Conservation (phyloP, 2,797 vertebrate species). For the Lycodopsis pacificus region DNA sequence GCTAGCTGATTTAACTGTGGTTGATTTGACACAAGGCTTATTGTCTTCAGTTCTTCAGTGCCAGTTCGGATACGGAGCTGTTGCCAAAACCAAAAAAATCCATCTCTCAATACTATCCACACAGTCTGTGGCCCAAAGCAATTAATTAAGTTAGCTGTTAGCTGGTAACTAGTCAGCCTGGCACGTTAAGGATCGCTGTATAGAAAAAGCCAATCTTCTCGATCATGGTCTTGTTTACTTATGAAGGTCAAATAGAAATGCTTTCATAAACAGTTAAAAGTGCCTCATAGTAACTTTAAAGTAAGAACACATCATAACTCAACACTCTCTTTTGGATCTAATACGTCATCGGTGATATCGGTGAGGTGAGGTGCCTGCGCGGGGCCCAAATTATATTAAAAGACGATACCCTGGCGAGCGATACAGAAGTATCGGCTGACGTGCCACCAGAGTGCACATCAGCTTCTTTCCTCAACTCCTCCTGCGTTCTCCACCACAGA, state of each 20-base stretch:
- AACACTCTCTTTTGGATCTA: not conserved
- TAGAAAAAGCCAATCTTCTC: not conserved
- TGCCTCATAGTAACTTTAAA: not conserved
- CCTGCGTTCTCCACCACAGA: not conserved
- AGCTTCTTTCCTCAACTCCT: not conserved
- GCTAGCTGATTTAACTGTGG: not conserved
- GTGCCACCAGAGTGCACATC: not conserved
- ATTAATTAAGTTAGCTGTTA: not conserved
- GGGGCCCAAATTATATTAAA: not conserved
- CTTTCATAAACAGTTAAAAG: not conserved
- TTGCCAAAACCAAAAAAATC: not conserved
- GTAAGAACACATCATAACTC: not conserved
- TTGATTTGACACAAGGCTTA: not conserved
- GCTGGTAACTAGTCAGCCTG: not conserved
- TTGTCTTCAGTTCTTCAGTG: not conserved
- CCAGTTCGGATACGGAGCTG: not conserved
- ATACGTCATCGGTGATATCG: conserved; percentile 11
- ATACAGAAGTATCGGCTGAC: not conserved
- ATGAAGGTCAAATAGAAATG: not conserved
- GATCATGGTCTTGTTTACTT: not conserved
- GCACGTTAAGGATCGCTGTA: not conserved
- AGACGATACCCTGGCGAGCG: not conserved
- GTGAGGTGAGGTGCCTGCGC: not conserved
- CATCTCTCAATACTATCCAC: not conserved
- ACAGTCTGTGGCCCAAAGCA: not conserved